Conservation (phyloP, 1,140 invertebrate species). For the Drosophila ananassae region DNA sequence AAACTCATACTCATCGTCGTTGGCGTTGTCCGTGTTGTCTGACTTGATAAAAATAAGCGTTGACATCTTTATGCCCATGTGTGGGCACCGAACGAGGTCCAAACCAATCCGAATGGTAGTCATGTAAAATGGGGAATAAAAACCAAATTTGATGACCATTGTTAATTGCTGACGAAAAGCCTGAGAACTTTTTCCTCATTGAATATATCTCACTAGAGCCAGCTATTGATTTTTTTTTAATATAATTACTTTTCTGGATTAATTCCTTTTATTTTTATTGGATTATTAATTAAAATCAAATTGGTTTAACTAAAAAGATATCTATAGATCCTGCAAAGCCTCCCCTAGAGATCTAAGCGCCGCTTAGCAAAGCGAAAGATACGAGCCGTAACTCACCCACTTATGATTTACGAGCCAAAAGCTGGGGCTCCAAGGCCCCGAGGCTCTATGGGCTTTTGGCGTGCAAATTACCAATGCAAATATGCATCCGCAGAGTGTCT, state of each 20-base stretch:
- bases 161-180: conserved; percentile 27
- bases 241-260: not conserved
- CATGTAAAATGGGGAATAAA: conserved; percentile 50
- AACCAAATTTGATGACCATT: conserved; percentile 39
- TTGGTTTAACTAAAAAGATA: not conserved
- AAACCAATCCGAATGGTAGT: conserved; percentile 37
- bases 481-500: conserved; percentile 50
- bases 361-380: conserved; percentile 21
- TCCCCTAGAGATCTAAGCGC: conserved; percentile 10
- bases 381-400: conserved; percentile 51
- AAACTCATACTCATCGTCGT: conserved; percentile 35
- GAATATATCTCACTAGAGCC: not conserved
- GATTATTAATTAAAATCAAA: not conserved
- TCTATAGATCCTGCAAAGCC: not conserved
- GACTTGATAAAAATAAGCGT: conserved; percentile 78
- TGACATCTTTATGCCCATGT: conserved; percentile 79
- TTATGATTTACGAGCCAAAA: conserved; percentile 65
- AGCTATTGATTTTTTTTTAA: too few relatives aligned
- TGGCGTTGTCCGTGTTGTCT: conserved; percentile 40
- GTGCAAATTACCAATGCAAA: conserved; percentile 77
- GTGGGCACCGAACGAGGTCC: conserved; percentile 68
- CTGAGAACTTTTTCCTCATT: conserved; percentile 56
- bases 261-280: not conserved
- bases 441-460: conserved; percentile 39
- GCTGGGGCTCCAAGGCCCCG: conserved; percentile 20